These are phyloP conservation scores for Drosophila parabipectinata DNA, from an alignment of 1,140 invertebrate species.

Conservation along the genomic window DNA sequence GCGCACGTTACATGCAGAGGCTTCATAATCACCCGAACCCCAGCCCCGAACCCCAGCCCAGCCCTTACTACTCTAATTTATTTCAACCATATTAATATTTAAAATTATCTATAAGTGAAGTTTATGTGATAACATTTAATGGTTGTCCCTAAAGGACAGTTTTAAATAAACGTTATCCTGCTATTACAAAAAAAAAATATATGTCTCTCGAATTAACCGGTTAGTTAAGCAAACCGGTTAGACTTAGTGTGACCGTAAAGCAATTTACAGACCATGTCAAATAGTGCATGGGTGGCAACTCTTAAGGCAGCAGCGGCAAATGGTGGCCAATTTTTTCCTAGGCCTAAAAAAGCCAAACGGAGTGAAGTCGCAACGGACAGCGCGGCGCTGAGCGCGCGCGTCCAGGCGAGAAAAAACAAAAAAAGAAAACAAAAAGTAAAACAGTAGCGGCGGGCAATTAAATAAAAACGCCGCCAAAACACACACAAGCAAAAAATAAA, in stretches of 20 bases:
- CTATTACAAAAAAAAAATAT: too few species aligned
- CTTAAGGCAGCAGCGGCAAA: not conserved
- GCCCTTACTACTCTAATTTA: too few species aligned
- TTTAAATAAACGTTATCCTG: too few species aligned
- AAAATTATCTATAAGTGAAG: too few species aligned
- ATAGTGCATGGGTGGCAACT: not conserved
- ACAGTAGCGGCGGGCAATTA: conserved; percentile 46
- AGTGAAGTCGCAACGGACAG: conserved; percentile 15
- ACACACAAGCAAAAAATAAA: conserved; percentile 57
- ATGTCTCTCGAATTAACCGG: not conserved
- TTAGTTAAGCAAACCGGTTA: not conserved
- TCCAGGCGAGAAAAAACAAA: conserved; percentile 35
- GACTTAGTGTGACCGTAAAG: not conserved
- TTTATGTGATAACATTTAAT: too few species aligned
- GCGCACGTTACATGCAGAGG: too few species aligned
- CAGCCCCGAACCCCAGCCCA: too few species aligned
- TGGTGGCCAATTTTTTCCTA: not conserved
- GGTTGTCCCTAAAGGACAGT: too few species aligned
- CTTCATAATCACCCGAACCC: too few species aligned
- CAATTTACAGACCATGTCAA: not conserved
- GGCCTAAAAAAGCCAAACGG: not conserved
- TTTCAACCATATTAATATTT: too few species aligned
- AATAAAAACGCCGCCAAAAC: conserved; percentile 75
- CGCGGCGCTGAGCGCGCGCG: too few species aligned
- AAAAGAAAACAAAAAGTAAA: conserved; percentile 21